Conservation (phyloP, 2,888 invertebrate genomes). For the Meganola albula region DNA sequence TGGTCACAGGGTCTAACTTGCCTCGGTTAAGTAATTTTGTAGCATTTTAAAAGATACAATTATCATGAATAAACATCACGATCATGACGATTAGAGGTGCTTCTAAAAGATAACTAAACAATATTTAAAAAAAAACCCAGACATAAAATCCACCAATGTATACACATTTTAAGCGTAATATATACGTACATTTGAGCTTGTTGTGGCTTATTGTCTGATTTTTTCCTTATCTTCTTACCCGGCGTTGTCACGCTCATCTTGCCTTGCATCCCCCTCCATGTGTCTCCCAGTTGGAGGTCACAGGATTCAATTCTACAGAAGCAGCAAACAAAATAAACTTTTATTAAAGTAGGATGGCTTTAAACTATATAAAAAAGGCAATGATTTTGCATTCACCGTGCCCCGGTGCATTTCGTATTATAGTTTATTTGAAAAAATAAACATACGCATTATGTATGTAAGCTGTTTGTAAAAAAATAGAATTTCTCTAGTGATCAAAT, state of each 20-base stretch:
- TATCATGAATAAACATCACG: too few relatives aligned
- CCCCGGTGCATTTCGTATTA: constrained; percentile 24
- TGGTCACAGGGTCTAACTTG: too few relatives aligned
- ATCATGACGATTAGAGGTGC: too few relatives aligned
- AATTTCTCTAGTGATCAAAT: constrained; percentile 22
- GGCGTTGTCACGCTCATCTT: constrained; percentile 88
- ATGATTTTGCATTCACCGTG: constrained; percentile 24
- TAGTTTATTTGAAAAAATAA: constrained; percentile 14
- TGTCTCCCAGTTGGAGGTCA: constrained; percentile 85
- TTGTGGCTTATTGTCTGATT: constrained; percentile 82
- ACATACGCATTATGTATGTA: constrained; percentile 13
- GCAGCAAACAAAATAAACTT: constrained; percentile 74
- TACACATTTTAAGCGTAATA: constrained; percentile 57
- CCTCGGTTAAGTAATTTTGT: too few relatives aligned
- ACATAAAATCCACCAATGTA: constrained; percentile 34
- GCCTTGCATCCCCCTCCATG: constrained; percentile 89
- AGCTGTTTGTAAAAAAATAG: constrained; percentile 25
- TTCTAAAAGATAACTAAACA: constrained; percentile 14
- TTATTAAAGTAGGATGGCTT: constrained; percentile 49
- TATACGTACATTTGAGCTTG: constrained; percentile 81
- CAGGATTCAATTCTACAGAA: constrained; percentile 90
- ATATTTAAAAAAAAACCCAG: constrained; percentile 32
- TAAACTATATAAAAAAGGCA: constrained; percentile 25
- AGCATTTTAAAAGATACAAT: too few relatives aligned
- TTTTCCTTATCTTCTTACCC: constrained; percentile 83